Evolutionary conservation across 2,888 invertebrate species (phyloP).

Genomic region (Spatulosminthurus flaviceps): DNA sequence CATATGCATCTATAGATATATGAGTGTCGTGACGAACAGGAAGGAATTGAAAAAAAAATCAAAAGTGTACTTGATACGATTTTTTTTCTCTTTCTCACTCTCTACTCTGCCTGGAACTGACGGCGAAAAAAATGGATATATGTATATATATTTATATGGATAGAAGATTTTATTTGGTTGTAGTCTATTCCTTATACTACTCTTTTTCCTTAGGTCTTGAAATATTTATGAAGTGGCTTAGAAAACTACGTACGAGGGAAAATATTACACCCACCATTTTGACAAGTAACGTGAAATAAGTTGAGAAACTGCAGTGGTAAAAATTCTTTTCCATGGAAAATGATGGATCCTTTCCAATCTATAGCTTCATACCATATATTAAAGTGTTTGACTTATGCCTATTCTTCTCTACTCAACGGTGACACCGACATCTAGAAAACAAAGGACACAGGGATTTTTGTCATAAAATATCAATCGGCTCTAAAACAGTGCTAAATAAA

Average conservation of each 20-base stretch:
- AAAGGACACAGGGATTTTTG: no score
- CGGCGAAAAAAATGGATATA: no score
- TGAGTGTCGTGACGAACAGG: no score
- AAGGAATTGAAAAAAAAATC: no score
- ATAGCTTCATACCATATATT: not conserved
- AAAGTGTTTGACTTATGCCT: not conserved
- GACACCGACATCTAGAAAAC: no score
- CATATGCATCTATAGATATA: no score
- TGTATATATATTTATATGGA: no score
- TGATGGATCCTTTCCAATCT: not conserved
- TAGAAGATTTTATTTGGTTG: not conserved
- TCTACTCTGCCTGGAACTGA: slow-evolving; percentile 10
- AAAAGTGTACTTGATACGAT: not conserved
- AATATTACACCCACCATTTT: not conserved
- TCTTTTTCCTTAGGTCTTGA: not conserved
- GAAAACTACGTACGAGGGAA: not conserved
- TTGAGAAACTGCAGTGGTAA: not conserved
- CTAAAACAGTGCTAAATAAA: no score
- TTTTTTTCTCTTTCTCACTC: no score
- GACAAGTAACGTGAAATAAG: not conserved
- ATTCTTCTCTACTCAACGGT: no score
- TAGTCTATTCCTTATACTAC: no score
- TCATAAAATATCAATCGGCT: no score
- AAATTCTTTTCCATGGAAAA: not conserved
- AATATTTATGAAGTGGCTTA: slow-evolving; percentile 5